A percentile compares a stretch with the other conserved stretches of the same genome.
phyloP scores from a whole-genome alignment of 2,888 invertebrate species.

The Tenthredo livida region DNA sequence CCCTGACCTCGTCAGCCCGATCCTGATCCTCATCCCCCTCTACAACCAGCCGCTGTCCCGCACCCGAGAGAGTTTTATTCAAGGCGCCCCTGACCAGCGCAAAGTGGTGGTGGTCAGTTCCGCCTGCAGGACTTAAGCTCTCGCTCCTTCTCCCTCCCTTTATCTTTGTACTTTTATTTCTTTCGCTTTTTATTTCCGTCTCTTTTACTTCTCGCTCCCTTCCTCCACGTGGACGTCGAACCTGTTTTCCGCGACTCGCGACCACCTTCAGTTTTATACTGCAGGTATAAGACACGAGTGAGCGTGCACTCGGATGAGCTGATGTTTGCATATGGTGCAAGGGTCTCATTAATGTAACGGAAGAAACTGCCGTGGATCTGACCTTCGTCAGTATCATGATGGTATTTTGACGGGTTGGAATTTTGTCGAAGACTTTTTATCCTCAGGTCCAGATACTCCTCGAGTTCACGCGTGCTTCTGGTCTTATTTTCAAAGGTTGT shows the following conservation, averaged over 20 bases:
- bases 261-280: conserved; percentile 2
- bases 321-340: conserved; percentile 24
- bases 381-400: neutral
- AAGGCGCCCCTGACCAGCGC: conserved; percentile 73
- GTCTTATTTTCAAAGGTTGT: neutral
- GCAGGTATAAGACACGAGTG: neutral
- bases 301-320: neutral
- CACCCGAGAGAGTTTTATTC: conserved; percentile 54
- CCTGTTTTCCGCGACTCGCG: conserved; percentile 1
- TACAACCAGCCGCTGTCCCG: conserved; percentile 51
- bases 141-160: neutral
- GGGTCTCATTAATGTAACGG: conserved; percentile 50
- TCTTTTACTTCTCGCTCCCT: conserved; percentile 45
- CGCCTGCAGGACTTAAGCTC: conserved; percentile 59
- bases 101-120: conserved; percentile 75
- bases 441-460: neutral
- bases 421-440: neutral
- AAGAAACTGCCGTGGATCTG: neutral
- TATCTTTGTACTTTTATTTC: neutral
- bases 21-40: conserved; percentile 59
- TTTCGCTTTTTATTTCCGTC: conserved; percentile 55
- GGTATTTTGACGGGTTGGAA: neutral
- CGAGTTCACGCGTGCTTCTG: neutral
- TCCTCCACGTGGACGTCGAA: conserved; percentile 30
- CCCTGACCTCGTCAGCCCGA: conserved; percentile 59